Conservation (phyloP, 2,113 vertebrate species). For the Myotis yumanensis region DNA sequence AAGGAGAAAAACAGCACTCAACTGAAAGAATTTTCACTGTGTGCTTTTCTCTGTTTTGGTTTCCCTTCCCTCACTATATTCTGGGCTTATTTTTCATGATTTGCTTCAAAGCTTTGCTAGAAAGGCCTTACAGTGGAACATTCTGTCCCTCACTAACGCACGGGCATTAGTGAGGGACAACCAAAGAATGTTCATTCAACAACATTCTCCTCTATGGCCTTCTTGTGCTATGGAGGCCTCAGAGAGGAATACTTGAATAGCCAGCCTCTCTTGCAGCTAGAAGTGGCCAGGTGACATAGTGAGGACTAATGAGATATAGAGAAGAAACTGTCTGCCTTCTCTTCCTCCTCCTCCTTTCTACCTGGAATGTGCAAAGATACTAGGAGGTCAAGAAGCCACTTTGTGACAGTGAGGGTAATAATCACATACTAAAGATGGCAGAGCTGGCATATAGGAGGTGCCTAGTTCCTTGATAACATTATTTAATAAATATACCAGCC, state of each 20-base stretch:
- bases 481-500: not conserved
- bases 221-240: not conserved
- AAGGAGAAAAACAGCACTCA: not conserved
- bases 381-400: not conserved
- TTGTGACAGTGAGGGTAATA: not conserved
- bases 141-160: not conserved
- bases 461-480: not conserved
- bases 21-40: not conserved
- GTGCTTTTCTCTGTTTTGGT: not conserved
- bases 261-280: not conserved
- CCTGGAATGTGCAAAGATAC: not conserved
- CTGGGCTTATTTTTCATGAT: not conserved
- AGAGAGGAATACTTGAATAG: not conserved
- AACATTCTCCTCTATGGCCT: fast-evolving
- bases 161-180: too few relatives aligned
- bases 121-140: not conserved
- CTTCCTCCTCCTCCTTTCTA: not conserved
- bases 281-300: not conserved
- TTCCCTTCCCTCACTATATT: not conserved
- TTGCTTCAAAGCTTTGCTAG: not conserved
- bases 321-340: not conserved
- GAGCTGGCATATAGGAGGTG: not conserved
- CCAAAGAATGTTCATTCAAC: not conserved
- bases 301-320: not conserved
- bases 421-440: not conserved